Base-by-base conservation (phyloP, 2,888 invertebrate genomes). In the Phorcus lineatus region DNA sequence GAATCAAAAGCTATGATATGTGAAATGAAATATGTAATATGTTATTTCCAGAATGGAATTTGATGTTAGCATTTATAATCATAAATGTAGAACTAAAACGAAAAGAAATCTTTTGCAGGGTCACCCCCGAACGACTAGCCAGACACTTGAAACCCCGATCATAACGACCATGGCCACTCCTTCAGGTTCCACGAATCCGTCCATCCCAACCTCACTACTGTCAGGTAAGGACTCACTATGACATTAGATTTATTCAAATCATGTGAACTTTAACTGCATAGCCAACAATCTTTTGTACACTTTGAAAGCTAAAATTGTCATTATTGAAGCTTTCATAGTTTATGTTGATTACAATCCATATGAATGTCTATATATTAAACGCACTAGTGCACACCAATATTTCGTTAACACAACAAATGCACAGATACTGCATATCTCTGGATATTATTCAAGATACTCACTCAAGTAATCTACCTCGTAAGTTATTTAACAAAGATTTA, bases 111-210 rank as follows among this genome's bases (percentile, higher is more conserved):
- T 19, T 77, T 28, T 36, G 7, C 54, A 78, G 78, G 67, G 54
- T 70, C 78, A 70, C 22, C 31, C 78, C 16, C 62, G 67, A 67
- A 52, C 70, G 19, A 66, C 53, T 19, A 77, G 40, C n/a, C 62
- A 62, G 54, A 57, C 36, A 16, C 52, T 85, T 55, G 85, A 85
- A 55, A 85, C 85, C 13, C 85, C 85, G 13, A 79, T 82, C 52
- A 82, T 85, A 55, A 83, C 84, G 22, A 52, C 47, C 13, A 84
- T 85, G 70, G 83, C 82, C 55, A 85, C 85, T 13, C 85, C 84
- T 11, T 83, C 83, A n/a, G 74, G 77, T 28, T 80, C 81, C 67
- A 79, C 78, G 54, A 79, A 52, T 36, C 77, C 80, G 70, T 78
- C 78, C 78, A 70, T 78, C 53, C 67, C 78, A 28, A 78, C 78